phyloP scores from a whole-genome alignment of 2,797 vertebrate species.

The Octomys mimax region DNA sequence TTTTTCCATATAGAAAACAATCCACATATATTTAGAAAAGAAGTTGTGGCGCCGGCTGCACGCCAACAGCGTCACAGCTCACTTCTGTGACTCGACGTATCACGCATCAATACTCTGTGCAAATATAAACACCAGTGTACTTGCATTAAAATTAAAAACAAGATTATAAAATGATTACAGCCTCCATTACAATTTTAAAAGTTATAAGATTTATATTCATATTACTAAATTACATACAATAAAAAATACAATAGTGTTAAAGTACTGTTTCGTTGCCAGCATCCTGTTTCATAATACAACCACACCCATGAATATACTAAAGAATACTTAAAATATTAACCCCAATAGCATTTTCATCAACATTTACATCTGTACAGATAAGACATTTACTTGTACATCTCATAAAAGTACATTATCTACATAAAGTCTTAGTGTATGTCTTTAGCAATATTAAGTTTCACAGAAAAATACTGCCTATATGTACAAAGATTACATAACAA shows the following conservation, averaged over 20 bases:
- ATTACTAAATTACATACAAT: conserved; percentile 92
- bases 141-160: conserved; percentile 92
- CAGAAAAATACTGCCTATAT: conserved; percentile 95
- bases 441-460: conserved; percentile 89
- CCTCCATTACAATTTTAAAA: conserved; percentile 90
- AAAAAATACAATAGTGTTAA: conserved; percentile 92
- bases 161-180: conserved; percentile 92
- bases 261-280: conserved; percentile 87
- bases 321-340: conserved; percentile 90
- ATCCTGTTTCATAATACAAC: conserved; percentile 88
- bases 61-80: conserved; percentile 89
- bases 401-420: conserved; percentile 94
- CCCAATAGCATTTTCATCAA: conserved; percentile 85
- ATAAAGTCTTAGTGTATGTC: conserved; percentile 91
- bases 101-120: conserved; percentile 95
- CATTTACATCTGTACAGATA: conserved; percentile 91
- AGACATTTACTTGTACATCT: conserved; percentile 91
- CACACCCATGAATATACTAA: conserved; percentile 85
- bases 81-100: conserved; percentile 90
- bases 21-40: conserved; percentile 85
- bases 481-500: conserved; percentile 98
- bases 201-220: conserved; percentile 90
- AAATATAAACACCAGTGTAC: conserved; percentile 97
- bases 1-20: conserved; percentile 89
- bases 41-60: conserved; percentile 86